Conservation (phyloP, 2,888 invertebrate species). For the Stratiomys singularior region DNA sequence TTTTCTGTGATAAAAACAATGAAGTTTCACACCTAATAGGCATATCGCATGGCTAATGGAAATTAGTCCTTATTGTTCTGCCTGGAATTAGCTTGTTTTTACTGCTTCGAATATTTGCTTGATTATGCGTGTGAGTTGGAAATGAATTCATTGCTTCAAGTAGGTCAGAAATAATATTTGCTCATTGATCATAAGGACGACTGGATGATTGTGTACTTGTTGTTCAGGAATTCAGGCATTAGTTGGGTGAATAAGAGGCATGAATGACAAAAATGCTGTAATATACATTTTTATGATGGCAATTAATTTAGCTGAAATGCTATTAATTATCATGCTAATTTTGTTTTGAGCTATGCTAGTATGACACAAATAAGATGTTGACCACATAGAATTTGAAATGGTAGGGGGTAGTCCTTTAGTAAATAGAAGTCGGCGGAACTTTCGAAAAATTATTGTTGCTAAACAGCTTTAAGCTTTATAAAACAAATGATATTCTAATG, state of each 20-base stretch:
- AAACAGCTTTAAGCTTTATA: too few relatives aligned
- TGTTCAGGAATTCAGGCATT: not conserved
- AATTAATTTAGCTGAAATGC: too few relatives aligned
- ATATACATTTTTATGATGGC: not conserved
- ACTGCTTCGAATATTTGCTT: slow-evolving; percentile 10
- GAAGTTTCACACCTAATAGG: slow-evolving; percentile 40
- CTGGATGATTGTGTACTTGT: too few relatives aligned
- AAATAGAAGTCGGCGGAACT: too few relatives aligned
- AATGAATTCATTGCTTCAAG: slow-evolving; percentile 28
- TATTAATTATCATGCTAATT: too few relatives aligned
- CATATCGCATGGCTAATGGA: slow-evolving; percentile 41
- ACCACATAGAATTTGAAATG: too few relatives aligned
- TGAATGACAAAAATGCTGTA: not conserved
- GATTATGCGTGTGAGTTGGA: slow-evolving; percentile 26
- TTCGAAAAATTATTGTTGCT: too few relatives aligned
- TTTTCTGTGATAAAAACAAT: slow-evolving; percentile 23
- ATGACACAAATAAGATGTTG: too few relatives aligned
- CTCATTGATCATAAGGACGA: slow-evolving; percentile 12
- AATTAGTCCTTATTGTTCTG: slow-evolving; percentile 25
- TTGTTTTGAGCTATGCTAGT: too few relatives aligned
- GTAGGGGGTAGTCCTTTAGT: too few relatives aligned
- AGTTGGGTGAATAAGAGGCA: not conserved
- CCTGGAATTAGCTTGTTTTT: slow-evolving; percentile 28
- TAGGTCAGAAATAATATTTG: slow-evolving; percentile 17
- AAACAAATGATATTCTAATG: too few relatives aligned